Percentiles rank a stretch among this genome's conserved stretches.
Conservation (phyloP, 2,113 vertebrate genomes). For the Mixornis gularis region DNA sequence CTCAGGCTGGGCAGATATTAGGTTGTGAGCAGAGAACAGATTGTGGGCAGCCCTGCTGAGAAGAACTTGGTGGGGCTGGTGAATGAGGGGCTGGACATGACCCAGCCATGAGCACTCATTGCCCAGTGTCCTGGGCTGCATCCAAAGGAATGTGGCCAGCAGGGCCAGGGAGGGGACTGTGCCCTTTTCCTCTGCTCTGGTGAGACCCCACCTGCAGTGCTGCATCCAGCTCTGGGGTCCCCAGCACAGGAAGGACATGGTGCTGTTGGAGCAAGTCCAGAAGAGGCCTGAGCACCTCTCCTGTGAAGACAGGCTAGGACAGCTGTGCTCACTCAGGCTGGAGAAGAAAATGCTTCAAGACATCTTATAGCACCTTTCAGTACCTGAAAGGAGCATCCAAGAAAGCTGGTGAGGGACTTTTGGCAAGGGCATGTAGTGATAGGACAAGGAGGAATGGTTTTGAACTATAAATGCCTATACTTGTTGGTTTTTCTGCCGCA, state of each 20-base stretch:
- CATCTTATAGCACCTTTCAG: background rate
- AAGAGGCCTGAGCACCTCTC: background rate
- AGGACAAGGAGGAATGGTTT: background rate
- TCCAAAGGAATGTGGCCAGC: rapidly evolving
- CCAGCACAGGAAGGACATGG: background rate
- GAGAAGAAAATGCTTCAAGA: background rate
- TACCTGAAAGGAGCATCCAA: background rate
- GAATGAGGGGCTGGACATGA: background rate
- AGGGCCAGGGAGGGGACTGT: rapidly evolving
- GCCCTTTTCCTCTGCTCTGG: background rate
- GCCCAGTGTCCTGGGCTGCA: background rate
- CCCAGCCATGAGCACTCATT: too few relatives aligned
- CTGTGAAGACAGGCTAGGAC: background rate
- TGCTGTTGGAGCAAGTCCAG: background rate
- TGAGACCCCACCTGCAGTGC: background rate
- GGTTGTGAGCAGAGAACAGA: too few relatives aligned
- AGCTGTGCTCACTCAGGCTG: background rate
- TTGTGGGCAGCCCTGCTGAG: background rate
- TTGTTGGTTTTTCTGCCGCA: background rate
- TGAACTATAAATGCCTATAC: background rate
- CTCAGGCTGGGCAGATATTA: background rate
- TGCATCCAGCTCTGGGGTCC: too few relatives aligned
- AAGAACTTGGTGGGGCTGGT: background rate
- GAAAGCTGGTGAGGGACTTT: background rate
- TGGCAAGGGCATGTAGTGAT: background rate